Base-by-base conservation (phyloP, 2,888 invertebrate genomes). In the Deilephila porcellus region DNA sequence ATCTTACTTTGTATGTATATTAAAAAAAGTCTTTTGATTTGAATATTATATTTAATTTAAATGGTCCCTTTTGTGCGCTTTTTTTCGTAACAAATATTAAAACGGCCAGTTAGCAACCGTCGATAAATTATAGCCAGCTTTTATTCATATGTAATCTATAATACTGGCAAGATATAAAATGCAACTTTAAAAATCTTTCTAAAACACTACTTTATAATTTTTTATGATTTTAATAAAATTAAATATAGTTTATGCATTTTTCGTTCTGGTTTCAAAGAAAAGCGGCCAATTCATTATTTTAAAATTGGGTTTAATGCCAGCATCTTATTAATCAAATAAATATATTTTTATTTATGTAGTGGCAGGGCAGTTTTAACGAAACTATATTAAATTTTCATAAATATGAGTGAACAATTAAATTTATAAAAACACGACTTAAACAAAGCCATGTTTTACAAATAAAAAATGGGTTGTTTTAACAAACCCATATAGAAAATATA, bases 371-470 rank as follows among this genome's bases (percentile, higher is more conserved):
- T 37, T 64, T 20, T 20, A 17, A 52, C 17, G 17, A 67, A 67
- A 67, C 67, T 67, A 67, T 20, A 67, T 52, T 52, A 45, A 25
- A 64, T 37, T 52, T 45, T 37, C 37, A 45, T 45, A 67, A 45
- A 45, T 14, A 67, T 20, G 25, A 25, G 45, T 34, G 34, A 62
- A 25, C 8, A 17, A 4, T 45, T 20, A 34, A 63, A n/a, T 72
- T 75, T 72, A 81, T 77, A 84, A 81, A 77, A 67, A 79, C 82
- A 78, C 81, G 76, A 80, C 81, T 84, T 84, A 76, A 74, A 62
- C 77, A 80, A 84, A 82, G 79, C 74, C 76, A 81, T 81, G 79
- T 80, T 78, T 82, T 79, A 83, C 81, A 80, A 80, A 80, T 78
- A 79, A 77, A 79, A 80, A 80, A 76, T 74, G 72, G 72, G 76